Base-by-base conservation (phyloP, 2,888 invertebrate genomes). In the Minunthozetes semirufus region DNA sequence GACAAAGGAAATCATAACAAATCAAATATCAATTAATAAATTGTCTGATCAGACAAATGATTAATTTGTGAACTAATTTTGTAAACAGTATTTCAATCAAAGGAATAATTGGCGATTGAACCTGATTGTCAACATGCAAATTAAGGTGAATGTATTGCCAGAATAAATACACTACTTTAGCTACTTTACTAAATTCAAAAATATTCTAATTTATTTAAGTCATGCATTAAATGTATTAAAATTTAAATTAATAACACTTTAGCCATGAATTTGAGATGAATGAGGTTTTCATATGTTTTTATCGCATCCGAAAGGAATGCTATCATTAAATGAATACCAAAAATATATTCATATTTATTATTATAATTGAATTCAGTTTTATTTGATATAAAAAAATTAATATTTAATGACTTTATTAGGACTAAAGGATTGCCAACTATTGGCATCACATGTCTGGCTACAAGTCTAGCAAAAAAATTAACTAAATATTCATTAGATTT, bases 351-450 rank as follows among this genome's bases (percentile, higher is more conserved):
- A 59, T 22, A 33, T 63, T 56, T 56, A 22, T 63, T 56, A 22
- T 63, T 63, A 63, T 63, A 63, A 63, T 63, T 63, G 29, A 63
- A 63, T 33, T 27, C 61, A 8, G 29, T 56, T 63, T 63, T 56
- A 56, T 63, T 63, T 63, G 61, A 63, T 63, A 63, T 63, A 33
- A 33, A 33, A 33, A 33, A 63, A 63, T 63, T 29, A 63, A 63
- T 29, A 63, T 63, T 63, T 63, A 63, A 63, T 63, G 61, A 33
- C 29, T 63, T 29, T 33, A 63, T 63, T 63, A 63, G 27, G 29
- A 48, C 33, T 29, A 63, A 63, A 33, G 33, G 29, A 33, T 33
- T 63, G 61, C n/a, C n/a, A 63, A 33, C 33, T 33, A 63, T 63
- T 33, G 29, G n/a, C 8, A 33, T 33, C 4, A 33, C 33, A 33